phyloP scores from a whole-genome alignment of 2,888 invertebrate genomes.

The Sarcophaga carnaria region DNA sequence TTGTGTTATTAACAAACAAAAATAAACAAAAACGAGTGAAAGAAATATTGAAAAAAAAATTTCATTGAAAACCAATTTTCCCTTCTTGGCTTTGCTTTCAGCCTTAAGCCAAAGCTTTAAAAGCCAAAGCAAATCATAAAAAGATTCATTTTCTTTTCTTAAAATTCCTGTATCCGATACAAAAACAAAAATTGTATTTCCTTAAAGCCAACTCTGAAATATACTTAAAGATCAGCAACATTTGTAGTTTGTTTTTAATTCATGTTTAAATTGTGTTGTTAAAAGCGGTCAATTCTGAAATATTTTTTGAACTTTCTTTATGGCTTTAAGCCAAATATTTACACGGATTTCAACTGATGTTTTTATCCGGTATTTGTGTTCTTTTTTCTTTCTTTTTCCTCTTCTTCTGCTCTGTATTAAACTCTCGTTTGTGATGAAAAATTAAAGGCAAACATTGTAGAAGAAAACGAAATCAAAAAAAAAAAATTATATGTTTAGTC shows the following conservation, averaged over 20 bases:
- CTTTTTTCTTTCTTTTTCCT: not conserved
- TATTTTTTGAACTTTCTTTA: constrained; percentile 57
- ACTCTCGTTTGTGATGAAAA: constrained; percentile 38
- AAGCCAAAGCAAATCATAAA: constrained; percentile 9
- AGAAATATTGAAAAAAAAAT: not conserved
- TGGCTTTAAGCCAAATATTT: constrained; percentile 59
- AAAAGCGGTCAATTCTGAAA: constrained; percentile 36
- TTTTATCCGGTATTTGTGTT: not conserved
- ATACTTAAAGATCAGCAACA: too few species aligned
- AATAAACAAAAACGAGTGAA: not conserved
- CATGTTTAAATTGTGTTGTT: not conserved
- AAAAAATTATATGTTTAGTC: not conserved
- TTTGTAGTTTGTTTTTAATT: not conserved
- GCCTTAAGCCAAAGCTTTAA: not conserved
- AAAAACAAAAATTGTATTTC: too few species aligned
- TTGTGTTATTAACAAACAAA: not conserved
- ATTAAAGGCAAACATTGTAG: constrained; percentile 38
- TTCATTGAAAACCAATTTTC: not conserved
- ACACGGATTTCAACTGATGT: constrained; percentile 49
- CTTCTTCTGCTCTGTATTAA: not conserved
- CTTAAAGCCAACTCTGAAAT: too few species aligned
- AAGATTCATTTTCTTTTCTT: constrained; percentile 57
- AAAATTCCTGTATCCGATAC: constrained; percentile 22
- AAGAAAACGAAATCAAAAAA: constrained; percentile 24
- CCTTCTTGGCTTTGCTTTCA: too few species aligned